Evolutionary conservation across 2,113 vertebrate genomes (phyloP), one percentile per base, ranked within the genome.

Genomic region (Podilymbus podiceps): DNA sequence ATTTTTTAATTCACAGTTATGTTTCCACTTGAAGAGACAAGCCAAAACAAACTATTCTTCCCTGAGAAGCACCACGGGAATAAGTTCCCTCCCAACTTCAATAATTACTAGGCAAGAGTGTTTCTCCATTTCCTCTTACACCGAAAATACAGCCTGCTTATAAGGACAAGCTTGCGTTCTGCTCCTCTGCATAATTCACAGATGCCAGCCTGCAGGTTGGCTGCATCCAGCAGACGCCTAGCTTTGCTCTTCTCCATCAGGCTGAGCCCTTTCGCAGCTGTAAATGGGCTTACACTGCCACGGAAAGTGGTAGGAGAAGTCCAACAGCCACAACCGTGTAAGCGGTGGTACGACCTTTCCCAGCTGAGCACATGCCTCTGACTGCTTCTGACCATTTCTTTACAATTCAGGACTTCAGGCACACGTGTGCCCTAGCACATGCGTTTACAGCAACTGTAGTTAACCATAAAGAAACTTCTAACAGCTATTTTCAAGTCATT

Each of bases 1-100:
- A 93, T 95, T 98, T 98, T 98, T 98, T 97, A 98, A 98, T 98
- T 98, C 97, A 97, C 97, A 98, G 97, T 98, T 98, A 96, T 84
- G 93, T 98, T 98, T 98, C 98, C 98, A 98, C 98, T 98, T 98
- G 97, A 98, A 97, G 88, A 98, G 83, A 92, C 97, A 98, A 98
- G 90, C 94, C 97, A 98, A 98, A 98, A 97, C 95, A 98, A 98
- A 98, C 89, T 89, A 74, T 71, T 91, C 89, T 81, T 97, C 88
- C 84, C 82, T 91, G 69, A 96, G 96, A 97, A 89, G 79, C 91
- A 91, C 93, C 94, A 94, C 25, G 92, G 97, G 97, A 98, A 96
- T 96, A 91, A 93, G 38, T 88, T 87, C 76, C 76, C 93, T 97
- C 94, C 90, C 96, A 98, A 74, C 92, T 97, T 97, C 93, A 97